phyloP scores from a whole-genome alignment of 2,888 invertebrate genomes.

The Oscheius sp. region DNA sequence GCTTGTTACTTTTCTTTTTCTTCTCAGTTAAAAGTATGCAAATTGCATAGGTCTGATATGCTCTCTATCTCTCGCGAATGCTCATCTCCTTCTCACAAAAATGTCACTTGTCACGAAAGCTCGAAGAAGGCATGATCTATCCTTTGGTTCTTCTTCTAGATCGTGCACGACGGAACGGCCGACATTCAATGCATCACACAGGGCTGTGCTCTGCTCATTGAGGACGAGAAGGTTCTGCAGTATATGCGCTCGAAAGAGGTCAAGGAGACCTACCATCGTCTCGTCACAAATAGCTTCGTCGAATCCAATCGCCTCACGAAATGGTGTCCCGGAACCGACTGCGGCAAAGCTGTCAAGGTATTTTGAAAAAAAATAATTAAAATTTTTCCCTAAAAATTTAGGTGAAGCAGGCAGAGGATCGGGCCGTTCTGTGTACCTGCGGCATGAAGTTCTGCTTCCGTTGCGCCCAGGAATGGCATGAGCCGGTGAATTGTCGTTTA shows the following conservation, averaged over 20 bases:
- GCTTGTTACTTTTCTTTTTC: too few species aligned
- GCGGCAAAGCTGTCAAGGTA: constrained; percentile 90
- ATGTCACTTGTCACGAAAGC: too few species aligned
- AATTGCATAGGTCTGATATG: too few species aligned
- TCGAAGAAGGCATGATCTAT: not conserved
- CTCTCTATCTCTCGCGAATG: too few species aligned
- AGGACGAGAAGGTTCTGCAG: constrained; percentile 56
- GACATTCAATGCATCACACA: constrained; percentile 58
- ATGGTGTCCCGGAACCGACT: constrained; percentile 98
- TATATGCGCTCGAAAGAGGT: constrained; percentile 39
- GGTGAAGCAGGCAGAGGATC: constrained; percentile 53
- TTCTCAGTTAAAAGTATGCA: too few species aligned
- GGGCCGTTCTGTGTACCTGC: constrained; percentile 87
- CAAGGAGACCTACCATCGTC: constrained; percentile 45
- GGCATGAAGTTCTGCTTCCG: constrained; percentile 87
- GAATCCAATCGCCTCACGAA: constrained; percentile 93
- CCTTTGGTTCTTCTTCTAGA: constrained; percentile 28
- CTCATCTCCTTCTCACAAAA: too few species aligned
- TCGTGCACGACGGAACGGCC: constrained; percentile 45
- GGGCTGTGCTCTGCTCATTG: constrained; percentile 55
- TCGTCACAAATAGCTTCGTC: constrained; percentile 54
- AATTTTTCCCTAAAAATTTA: constrained; percentile 8
- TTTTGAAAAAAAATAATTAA: not conserved
- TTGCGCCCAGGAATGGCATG: constrained; percentile 86
- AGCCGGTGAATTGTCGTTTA: constrained; percentile 93